Evolutionary conservation across 2,888 invertebrate species (phyloP).

Genomic region (Amphipyra tragopoginis): DNA sequence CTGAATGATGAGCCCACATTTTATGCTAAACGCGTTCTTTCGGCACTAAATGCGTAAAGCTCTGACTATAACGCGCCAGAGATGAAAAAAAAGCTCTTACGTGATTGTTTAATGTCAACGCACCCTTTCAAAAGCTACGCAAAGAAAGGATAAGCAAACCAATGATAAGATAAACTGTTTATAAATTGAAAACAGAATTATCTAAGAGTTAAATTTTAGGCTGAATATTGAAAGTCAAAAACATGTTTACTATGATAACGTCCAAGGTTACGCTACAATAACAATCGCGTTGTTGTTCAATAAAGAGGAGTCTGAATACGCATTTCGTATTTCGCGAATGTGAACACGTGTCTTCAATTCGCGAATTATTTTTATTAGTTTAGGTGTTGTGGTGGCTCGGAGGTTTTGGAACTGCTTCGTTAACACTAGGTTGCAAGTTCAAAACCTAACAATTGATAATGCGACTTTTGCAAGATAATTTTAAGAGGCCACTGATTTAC

Average conservation of each 20-base stretch:
- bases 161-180: constrained; percentile 28
- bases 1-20: too few species aligned
- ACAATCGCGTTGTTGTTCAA: constrained; percentile 20
- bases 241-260: constrained; percentile 56
- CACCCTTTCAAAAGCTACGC: constrained; percentile 20
- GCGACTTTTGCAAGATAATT: too few species aligned
- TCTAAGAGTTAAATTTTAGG: constrained; percentile 15
- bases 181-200: constrained; percentile 1
- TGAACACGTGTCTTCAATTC: constrained; percentile 12
- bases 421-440: background rate
- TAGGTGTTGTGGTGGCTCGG: background rate
- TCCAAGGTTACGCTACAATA: constrained; percentile 58
- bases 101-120: constrained; percentile 13
- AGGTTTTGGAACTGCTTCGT: background rate
- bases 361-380: constrained; percentile 5
- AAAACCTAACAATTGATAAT: too few species aligned
- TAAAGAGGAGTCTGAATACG: constrained; percentile 7
- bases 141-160: background rate
- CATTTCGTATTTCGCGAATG: constrained; percentile 11
- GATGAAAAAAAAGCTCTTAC: too few species aligned
- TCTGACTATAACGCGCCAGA: too few species aligned
- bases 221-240: constrained; percentile 36
- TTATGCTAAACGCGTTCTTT: too few species aligned
- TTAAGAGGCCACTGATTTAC: too few species aligned
- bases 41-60: too few species aligned